These are phyloP conservation scores for Dissostichus mawsoni DNA, from an alignment of 2,113 vertebrate species.

Conservation along the genomic window DNA sequence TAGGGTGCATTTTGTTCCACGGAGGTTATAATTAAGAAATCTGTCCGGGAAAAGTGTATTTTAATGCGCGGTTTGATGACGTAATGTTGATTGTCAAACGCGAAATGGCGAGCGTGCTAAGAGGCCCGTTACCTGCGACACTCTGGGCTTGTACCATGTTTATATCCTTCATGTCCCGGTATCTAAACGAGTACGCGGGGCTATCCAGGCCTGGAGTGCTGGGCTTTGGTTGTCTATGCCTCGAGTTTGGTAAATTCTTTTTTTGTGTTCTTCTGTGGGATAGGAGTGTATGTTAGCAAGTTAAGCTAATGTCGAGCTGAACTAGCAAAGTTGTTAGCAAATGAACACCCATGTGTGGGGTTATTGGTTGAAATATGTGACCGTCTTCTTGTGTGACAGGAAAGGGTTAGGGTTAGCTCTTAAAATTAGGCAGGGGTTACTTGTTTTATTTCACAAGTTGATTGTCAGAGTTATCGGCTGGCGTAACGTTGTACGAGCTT, in stretches of 20 bases:
- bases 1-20: background rate
- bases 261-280: background rate
- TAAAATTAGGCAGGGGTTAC: too few relatives aligned
- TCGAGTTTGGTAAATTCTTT: background rate
- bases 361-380: background rate
- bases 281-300: slow-evolving; percentile 5
- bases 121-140: slow-evolving; percentile 64
- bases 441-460: too few relatives aligned
- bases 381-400: background rate
- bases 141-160: background rate
- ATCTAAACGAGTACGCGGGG: background rate
- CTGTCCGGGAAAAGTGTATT: slow-evolving; percentile 80
- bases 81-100: slow-evolving; percentile 87
- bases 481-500: background rate
- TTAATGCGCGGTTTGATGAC: slow-evolving; percentile 95
- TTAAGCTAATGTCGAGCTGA: slow-evolving; percentile 40
- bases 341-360: background rate
- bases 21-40: slow-evolving; percentile 43
- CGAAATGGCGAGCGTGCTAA: slow-evolving; percentile 82
- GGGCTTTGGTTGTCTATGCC: accelerated
- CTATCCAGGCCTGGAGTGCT: slow-evolving; percentile 29
- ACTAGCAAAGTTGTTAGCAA: background rate
- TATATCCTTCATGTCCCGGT: background rate
- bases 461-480: background rate
- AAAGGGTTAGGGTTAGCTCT: too few relatives aligned